Evolutionary conservation across 2,888 invertebrate species (phyloP), one percentile per base, ranked within the genome.

Genomic region (Perithous albicinctus): DNA sequence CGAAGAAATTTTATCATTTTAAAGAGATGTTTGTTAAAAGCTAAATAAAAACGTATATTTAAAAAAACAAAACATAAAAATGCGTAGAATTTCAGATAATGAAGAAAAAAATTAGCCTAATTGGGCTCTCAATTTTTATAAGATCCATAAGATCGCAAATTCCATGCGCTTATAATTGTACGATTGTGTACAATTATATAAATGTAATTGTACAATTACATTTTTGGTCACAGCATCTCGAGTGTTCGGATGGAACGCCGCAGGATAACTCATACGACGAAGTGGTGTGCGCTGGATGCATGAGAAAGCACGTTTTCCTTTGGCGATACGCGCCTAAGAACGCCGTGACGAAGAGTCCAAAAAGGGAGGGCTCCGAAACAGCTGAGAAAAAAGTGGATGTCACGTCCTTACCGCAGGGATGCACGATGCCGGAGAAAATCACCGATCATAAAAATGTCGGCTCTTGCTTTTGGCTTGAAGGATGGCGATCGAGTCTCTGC

Each of bases 201-300:
- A n/a, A n/a, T n/a, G n/a, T n/a, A n/a, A n/a, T n/a, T n/a, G n/a
- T n/a, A n/a, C n/a, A n/a, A n/a, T n/a, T n/a, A n/a, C n/a, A 41
- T 48, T 66, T 54, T 43, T 54, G 6, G 3, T 61, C 29, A 8
- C 93, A 96, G 86, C 97, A 97, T 92, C 93, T 97, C 83, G 95
- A 95, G 81, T 93, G 94, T 2, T 89, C 91, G 51, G 92, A 93
- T 66, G 93, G 94, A 59, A 94, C 96, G 10, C 94, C 94, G 85
- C 94, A 94, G 32, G 94, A 94, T 56, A 87, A 87, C 80, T 84
- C 87, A 0, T 97, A 95, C 90, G 94, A 95, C 69, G 98, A 98
- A 94, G 96, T 98, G 96, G 95, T 97, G 70, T 98, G 98, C 91
- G 95, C 95, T 70, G 91, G 88, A 1, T 98, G 98, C 89, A 96